phyloP scores from a whole-genome alignment of 1,140 invertebrate genomes.

The Hesperophylax magnus region DNA sequence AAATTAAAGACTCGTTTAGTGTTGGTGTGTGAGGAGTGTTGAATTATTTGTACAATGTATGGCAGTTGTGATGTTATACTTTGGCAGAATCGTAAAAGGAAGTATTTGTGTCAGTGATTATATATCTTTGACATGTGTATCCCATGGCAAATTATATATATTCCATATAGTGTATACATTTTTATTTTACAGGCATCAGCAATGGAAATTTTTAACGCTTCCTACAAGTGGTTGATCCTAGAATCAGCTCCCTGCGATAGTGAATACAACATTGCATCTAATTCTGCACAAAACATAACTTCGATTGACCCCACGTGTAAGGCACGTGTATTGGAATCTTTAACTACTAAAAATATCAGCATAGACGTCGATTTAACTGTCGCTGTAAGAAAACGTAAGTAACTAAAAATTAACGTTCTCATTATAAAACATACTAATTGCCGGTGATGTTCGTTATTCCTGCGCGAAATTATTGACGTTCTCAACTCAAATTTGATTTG shows the following conservation, averaged over 20 bases:
- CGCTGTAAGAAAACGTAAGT: slow-evolving; percentile 21
- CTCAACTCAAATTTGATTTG: too few species aligned
- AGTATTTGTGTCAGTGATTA: too few species aligned
- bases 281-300: neutral
- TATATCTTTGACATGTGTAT: too few species aligned
- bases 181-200: slow-evolving; percentile 36
- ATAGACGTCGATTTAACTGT: slow-evolving; percentile 40
- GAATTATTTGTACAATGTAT: too few species aligned
- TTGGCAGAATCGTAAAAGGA: too few species aligned
- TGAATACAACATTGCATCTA: neutral
- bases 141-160: too few species aligned
- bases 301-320: neutral
- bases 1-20: too few species aligned
- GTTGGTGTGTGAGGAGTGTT: too few species aligned
- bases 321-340: slow-evolving; percentile 4
- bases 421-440: too few species aligned
- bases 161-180: neutral
- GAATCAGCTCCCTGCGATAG: neutral
- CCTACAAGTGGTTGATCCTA: slow-evolving; percentile 43
- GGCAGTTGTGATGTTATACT: too few species aligned
- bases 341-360: slow-evolving; percentile 19
- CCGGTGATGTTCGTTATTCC: too few species aligned
- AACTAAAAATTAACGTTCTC: neutral
- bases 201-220: slow-evolving; percentile 44
- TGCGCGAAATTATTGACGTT: too few species aligned